phyloP scores from a whole-genome alignment of 1,140 invertebrate species.

The Brachionus calyciflorus region DNA sequence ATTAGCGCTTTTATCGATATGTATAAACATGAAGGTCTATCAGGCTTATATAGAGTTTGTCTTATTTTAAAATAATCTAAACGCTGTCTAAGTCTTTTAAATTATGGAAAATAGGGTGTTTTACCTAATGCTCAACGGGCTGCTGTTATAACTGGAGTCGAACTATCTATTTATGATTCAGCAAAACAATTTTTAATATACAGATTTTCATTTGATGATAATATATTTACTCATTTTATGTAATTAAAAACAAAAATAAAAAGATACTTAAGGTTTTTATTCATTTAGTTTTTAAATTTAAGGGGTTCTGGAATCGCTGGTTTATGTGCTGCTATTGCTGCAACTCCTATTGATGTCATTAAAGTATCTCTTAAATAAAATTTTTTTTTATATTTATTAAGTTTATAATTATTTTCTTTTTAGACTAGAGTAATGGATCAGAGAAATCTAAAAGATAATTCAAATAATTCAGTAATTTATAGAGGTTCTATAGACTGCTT shows the following conservation, averaged over 20 bases:
- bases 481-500: constrained; percentile 56
- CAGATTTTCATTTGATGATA: constrained; percentile 70
- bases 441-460: constrained; percentile 52
- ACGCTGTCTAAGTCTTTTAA: background rate
- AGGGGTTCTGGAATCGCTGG: constrained; percentile 52
- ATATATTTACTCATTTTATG: constrained; percentile 79
- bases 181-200: constrained; percentile 74
- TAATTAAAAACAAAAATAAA: constrained; percentile 62
- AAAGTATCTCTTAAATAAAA: constrained; percentile 51
- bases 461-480: constrained; percentile 50
- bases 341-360: constrained; percentile 59
- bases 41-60: constrained; percentile 58
- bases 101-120: constrained; percentile 79
- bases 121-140: constrained; percentile 84
- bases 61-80: background rate
- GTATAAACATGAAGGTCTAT: constrained; percentile 55
- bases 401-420: constrained; percentile 54
- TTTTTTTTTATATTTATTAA: background rate
- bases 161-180: constrained; percentile 87
- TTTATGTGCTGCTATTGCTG: constrained; percentile 56
- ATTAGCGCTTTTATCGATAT: constrained; percentile 54
- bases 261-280: background rate
- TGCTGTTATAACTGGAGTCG: constrained; percentile 84
- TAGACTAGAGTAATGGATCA: constrained; percentile 83
- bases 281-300: background rate